A percentile compares a stretch with the other conserved stretches of the same genome.
phyloP scores from a whole-genome alignment of 2,113 vertebrate genomes.

The rabbit (Oryctolagus cuniculus) region DNA sequence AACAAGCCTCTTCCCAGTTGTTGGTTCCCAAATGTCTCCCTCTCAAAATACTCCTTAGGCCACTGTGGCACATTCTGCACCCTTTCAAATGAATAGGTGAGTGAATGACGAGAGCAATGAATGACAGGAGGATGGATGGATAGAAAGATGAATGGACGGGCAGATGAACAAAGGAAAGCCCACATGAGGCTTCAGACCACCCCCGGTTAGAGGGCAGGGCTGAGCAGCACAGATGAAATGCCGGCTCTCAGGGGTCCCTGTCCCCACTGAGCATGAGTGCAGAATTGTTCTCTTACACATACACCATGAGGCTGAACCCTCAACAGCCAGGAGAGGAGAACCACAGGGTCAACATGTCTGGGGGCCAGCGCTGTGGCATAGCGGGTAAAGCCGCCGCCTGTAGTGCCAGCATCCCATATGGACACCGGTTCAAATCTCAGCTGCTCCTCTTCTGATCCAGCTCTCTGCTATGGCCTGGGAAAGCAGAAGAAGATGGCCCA shows the following conservation, averaged over 20 bases:
- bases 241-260: background rate
- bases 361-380: too few species aligned
- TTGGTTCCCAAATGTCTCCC: background rate
- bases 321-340: background rate
- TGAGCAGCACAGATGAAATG: background rate
- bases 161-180: background rate
- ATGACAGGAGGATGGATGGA: too few species aligned
- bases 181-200: background rate
- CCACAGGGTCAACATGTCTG: too few species aligned
- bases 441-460: too few species aligned
- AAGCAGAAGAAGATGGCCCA: too few species aligned
- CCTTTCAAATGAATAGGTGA: background rate
- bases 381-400: too few species aligned
- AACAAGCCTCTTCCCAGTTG: background rate
- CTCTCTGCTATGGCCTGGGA: too few species aligned
- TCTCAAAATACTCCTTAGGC: background rate
- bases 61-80: background rate
- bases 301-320: background rate
- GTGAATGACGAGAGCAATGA: too few species aligned
- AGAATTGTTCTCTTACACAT: background rate
- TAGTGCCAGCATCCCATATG: too few species aligned
- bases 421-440: too few species aligned
- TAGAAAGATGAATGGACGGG: background rate
- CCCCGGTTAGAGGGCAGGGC: background rate
- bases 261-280: background rate